phyloP scores from a whole-genome alignment of 2,888 invertebrate genomes.

The Mesopsocus fuscifrons region DNA sequence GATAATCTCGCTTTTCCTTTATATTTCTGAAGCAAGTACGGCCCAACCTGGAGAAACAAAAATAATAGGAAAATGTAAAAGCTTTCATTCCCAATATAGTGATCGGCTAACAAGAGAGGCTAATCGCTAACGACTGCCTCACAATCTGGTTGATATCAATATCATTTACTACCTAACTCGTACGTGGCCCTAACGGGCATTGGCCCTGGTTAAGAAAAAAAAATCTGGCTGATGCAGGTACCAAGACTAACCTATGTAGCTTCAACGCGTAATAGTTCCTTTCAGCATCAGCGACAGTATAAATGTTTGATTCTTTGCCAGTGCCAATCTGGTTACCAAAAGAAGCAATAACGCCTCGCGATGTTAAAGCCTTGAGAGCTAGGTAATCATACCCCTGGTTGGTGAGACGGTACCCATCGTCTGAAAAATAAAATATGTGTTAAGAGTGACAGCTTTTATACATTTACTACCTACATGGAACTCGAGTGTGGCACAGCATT shows the following conservation, averaged over 20 bases:
- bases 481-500: too few species aligned
- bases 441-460: too few species aligned
- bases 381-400: constrained; percentile 94
- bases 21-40: constrained; percentile 91
- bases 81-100: too few species aligned
- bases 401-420: constrained; percentile 90
- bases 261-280: constrained; percentile 72
- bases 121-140: constrained; percentile 1
- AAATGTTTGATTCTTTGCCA: constrained; percentile 97
- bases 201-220: too few species aligned
- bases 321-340: constrained; percentile 98
- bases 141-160: too few species aligned
- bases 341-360: constrained; percentile 55
- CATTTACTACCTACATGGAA: too few species aligned
- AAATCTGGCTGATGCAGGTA: too few species aligned
- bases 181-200: too few species aligned
- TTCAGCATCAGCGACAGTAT: constrained; percentile 66
- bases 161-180: too few species aligned
- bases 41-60: constrained; percentile 46
- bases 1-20: constrained; percentile 92
- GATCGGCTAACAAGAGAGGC: background rate
- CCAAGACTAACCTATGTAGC: constrained; percentile 69
- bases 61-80: too few species aligned
- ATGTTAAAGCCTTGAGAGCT: constrained; percentile 71
- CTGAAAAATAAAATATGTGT: constrained; percentile 30